Evolutionary conservation across 2,113 vertebrate genomes (phyloP).

Genomic region (Actenoides lindsayi): DNA sequence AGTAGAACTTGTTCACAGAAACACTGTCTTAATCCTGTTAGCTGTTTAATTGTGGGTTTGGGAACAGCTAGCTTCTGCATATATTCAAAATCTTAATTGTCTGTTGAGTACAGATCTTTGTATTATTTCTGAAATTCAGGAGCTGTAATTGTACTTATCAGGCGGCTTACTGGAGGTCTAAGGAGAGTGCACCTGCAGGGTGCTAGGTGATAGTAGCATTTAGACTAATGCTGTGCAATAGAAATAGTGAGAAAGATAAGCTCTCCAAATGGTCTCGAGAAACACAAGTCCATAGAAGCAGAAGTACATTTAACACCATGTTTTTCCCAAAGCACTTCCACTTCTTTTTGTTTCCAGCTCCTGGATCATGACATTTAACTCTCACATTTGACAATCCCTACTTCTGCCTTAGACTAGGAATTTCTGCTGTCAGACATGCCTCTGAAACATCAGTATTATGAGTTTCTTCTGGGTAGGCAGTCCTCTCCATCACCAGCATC

Average conservation of each 20-base stretch:
- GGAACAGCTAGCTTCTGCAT: slow-evolving; percentile 25
- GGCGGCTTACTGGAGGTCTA: not conserved
- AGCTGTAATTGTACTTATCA: not conserved
- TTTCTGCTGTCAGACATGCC: not conserved
- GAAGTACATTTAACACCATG: not conserved
- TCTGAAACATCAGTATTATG: not conserved
- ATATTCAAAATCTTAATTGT: slow-evolving; percentile 30
- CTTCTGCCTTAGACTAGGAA: not conserved
- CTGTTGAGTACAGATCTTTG: slow-evolving; percentile 1
- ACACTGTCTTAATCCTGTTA: slow-evolving; percentile 8
- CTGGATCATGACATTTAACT: not conserved
- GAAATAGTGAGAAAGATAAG: not conserved
- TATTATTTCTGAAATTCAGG: slow-evolving; percentile 3
- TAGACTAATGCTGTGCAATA: not conserved
- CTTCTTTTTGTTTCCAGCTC: not conserved
- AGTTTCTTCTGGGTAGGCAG: not conserved
- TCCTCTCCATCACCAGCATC: not conserved
- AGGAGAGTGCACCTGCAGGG: not conserved
- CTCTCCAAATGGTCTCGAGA: not conserved
- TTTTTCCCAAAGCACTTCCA: not conserved
- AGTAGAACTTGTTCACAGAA: slow-evolving; percentile 21
- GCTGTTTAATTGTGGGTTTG: not conserved
- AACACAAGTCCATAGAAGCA: not conserved
- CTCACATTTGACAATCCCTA: not conserved
- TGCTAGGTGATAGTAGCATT: not conserved